These are phyloP conservation scores for Synergus japonicus DNA, from an alignment of 2,888 invertebrate species.

Conservation along the genomic window DNA sequence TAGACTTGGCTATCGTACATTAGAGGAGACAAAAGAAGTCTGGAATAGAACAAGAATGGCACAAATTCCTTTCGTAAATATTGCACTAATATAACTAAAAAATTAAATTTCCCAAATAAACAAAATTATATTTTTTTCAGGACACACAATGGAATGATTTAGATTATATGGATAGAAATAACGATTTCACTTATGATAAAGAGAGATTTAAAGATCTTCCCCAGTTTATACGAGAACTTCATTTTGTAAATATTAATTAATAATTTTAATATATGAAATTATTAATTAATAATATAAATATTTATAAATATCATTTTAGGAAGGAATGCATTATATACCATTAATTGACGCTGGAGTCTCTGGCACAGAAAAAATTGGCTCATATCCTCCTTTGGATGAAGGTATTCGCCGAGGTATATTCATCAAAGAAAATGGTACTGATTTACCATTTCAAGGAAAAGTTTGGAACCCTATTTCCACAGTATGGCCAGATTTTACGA, in stretches of 20 bases:
- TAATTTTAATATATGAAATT: neutral
- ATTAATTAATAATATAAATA: neutral
- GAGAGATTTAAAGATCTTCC: slow-evolving; percentile 82
- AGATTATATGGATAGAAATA: slow-evolving; percentile 88
- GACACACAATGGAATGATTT: slow-evolving; percentile 91
- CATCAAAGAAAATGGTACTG: slow-evolving; percentile 83
- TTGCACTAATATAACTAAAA: neutral
- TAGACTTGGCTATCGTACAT: slow-evolving; percentile 83
- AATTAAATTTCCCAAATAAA: neutral
- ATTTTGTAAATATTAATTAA: slow-evolving; percentile 73
- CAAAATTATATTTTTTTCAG: slow-evolving; percentile 72
- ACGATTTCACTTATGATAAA: slow-evolving; percentile 87
- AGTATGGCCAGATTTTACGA: slow-evolving; percentile 90
- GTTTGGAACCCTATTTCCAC: slow-evolving; percentile 87
- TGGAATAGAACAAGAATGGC: slow-evolving; percentile 85
- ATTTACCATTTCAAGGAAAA: slow-evolving; percentile 85
- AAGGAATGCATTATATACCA: slow-evolving; percentile 87
- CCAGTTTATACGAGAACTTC: slow-evolving; percentile 83
- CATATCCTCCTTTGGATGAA: slow-evolving; percentile 87
- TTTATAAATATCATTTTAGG: slow-evolving; percentile 59
- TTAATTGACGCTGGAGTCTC: slow-evolving; percentile 90
- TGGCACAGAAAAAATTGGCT: slow-evolving; percentile 82
- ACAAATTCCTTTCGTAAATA: slow-evolving; percentile 85
- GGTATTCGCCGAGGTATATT: slow-evolving; percentile 87
- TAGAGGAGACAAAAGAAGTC: slow-evolving; percentile 82